Percentiles rank a stretch among this genome's conserved stretches.
Conservation (phyloP, 1,140 invertebrate genomes). For the Achroia grisella region DNA sequence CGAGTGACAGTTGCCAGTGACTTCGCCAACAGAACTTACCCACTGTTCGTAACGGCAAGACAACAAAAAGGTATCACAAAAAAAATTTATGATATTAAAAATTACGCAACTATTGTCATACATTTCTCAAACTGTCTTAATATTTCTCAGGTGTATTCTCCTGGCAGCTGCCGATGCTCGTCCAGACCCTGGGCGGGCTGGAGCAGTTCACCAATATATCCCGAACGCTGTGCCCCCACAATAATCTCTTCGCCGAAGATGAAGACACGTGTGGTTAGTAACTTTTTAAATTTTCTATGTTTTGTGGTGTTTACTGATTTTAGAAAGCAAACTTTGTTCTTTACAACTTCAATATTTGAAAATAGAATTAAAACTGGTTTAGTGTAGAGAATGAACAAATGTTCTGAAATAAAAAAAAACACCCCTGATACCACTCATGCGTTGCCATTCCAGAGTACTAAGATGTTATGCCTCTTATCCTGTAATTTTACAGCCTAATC, state of each 20-base stretch:
- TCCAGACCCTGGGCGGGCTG: slow-evolving; percentile 65
- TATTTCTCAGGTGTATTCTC: slow-evolving; percentile 73
- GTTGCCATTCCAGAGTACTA: no score
- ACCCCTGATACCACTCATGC: no score
- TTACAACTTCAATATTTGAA: no score
- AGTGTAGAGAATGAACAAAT: no score
- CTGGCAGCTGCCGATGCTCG: slow-evolving; percentile 79
- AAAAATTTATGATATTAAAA: not conserved
- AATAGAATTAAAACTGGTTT: no score
- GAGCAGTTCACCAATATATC: slow-evolving; percentile 76
- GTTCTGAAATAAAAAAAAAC: no score
- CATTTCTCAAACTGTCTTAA: not conserved
- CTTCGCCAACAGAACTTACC: slow-evolving; percentile 70
- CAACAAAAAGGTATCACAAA: slow-evolving; percentile 79
- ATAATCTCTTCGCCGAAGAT: slow-evolving; percentile 59
- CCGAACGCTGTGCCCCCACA: slow-evolving; percentile 79
- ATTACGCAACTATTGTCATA: not conserved
- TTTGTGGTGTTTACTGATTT: no score
- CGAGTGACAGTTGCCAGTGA: slow-evolving; percentile 74
- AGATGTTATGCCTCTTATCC: no score
- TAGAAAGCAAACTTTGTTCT: no score
- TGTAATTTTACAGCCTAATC: no score
- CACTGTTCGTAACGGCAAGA: slow-evolving; percentile 78
- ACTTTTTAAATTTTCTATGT: no score
- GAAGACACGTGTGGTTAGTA: slow-evolving; percentile 48